Evolutionary conservation across 2,797 vertebrate genomes (phyloP), one percentile per base, ranked within the genome.

Genomic region (Neosilurus hyrtlii): DNA sequence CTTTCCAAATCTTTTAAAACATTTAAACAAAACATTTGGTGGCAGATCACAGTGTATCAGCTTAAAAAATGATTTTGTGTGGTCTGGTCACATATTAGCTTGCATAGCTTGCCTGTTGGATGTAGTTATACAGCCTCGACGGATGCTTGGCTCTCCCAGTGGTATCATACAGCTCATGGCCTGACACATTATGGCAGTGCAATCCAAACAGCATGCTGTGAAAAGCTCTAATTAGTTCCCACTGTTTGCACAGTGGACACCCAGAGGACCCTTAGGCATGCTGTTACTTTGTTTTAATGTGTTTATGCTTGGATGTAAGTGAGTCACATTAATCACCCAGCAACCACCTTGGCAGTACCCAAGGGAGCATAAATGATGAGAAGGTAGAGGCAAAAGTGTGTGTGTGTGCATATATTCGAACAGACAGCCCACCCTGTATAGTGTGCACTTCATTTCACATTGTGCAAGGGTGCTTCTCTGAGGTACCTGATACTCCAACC

Each of bases 181-280:
- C 83, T 85, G 86, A 83, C 83, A 82, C 54, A 73, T 86, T 87
- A 82, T 82, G 85, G 88, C 78, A 79, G 83, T 66, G 74, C 83
- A 81, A 68, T 85, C 76, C 77, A 87, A 87, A 86, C 83, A 85
- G 68, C 78, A 56, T 62, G 66, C 54, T 84, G 80, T 65, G 86
- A 81, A 74, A 76, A 68, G 79, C 84, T 83, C 84, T 87, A 89
- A 89, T 88, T 89, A 89, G 83, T 83, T 88, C 71, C 82, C 85
- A 83, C 87, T 87, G 80, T 84, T 84, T 85, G 76, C 80, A 79
- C 81, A 9, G 76, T 82, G 76, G 78, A 86, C 79, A 80, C 85
- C 84, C 83, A 68, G 79, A 89, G 85, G 84, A 80, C 70, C 81
- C 72, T 82, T 62, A 66, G 82, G 54, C 57, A 79, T 20, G 74